These are phyloP conservation scores for Acanthisitta chloris DNA, from an alignment of 2,113 vertebrate genomes.

Conservation along the genomic window DNA sequence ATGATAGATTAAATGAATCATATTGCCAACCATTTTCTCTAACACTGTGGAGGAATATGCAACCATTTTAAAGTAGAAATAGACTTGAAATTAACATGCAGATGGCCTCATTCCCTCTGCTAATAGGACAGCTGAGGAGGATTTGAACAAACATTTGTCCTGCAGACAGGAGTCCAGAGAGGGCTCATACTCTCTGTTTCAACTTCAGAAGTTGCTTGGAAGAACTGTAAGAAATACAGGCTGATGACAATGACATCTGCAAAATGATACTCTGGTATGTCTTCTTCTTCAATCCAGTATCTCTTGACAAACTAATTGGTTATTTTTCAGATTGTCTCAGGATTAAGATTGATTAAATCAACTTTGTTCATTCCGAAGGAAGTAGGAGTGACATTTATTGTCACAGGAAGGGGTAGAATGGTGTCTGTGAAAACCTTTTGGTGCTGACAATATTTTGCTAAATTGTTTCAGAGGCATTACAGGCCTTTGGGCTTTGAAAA, in stretches of 20 bases:
- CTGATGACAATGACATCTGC: neutral
- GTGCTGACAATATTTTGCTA: neutral
- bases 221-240: neutral
- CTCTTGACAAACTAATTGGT: neutral
- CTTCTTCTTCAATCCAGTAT: neutral
- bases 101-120: neutral
- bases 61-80: neutral
- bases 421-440: neutral
- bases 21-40: neutral
- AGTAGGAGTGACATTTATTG: neutral
- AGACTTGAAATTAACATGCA: neutral
- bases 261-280: neutral
- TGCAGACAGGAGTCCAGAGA: neutral
- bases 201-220: neutral
- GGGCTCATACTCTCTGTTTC: neutral
- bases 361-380: neutral
- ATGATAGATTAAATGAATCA: neutral
- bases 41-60: neutral
- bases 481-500: neutral
- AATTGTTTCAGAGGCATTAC: neutral
- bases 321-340: neutral
- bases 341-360: constrained; percentile 17
- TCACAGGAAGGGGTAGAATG: neutral
- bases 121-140: neutral
- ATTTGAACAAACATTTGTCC: neutral